Percentiles rank a stretch among this genome's conserved stretches.
These are phyloP conservation scores for Kryptopterus vitreolus DNA, from an alignment of 2,797 vertebrate species.

Conservation along the genomic window DNA sequence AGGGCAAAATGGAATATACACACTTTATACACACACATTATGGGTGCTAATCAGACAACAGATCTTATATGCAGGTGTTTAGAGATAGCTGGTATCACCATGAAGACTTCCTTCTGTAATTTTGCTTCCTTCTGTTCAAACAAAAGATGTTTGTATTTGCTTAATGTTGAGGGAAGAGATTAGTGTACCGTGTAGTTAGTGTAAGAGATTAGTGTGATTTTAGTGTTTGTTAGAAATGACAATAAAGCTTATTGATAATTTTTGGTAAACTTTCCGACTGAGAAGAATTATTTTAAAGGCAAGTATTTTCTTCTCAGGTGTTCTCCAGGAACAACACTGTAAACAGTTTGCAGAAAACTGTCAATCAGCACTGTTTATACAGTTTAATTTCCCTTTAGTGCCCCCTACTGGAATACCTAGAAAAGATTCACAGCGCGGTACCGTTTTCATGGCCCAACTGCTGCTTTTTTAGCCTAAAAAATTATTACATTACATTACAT, in stretches of 20 bases:
- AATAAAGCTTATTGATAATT: neutral
- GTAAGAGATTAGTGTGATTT: neutral
- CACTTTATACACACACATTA: no score
- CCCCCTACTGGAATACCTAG: neutral
- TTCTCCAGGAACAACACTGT: neutral
- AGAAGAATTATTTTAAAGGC: neutral
- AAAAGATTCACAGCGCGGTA: no score
- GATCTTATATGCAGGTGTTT: constrained; percentile 26
- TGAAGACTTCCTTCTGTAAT: constrained; percentile 57
- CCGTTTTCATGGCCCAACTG: no score
- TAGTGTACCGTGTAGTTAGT: constrained; percentile 13
- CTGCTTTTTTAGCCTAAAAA: no score
- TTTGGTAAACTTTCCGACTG: neutral
- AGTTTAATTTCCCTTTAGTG: neutral
- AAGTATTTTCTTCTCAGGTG: neutral
- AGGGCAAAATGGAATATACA: no score
- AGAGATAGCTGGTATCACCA: constrained; percentile 53
- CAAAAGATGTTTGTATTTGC: constrained; percentile 33
- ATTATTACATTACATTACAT: no score
- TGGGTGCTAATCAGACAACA: neutral
- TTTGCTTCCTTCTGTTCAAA: constrained; percentile 31
- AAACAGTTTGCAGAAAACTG: neutral
- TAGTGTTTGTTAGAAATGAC: neutral
- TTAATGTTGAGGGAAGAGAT: constrained; percentile 26
- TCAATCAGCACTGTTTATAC: neutral